phyloP scores from a whole-genome alignment of 2,888 invertebrate genomes.

The Aphrophora alni region DNA sequence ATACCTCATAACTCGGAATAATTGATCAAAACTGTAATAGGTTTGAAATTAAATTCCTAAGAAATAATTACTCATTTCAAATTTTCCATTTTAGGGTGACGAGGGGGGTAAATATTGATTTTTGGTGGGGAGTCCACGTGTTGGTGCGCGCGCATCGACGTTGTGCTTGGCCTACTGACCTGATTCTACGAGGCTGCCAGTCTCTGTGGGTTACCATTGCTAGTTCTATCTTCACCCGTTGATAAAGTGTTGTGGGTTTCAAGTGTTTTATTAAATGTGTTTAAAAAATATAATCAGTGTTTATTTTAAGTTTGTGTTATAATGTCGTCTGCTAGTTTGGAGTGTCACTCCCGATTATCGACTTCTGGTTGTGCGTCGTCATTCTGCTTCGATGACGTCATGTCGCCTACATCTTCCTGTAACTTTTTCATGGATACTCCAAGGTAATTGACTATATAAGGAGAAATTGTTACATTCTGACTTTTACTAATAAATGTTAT shows the following conservation, averaged over 20 bases:
- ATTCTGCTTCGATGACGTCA: not conserved
- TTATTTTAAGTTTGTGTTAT: not conserved
- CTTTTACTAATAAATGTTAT: no score
- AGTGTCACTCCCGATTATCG: not conserved
- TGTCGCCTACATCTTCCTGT: conserved; percentile 5
- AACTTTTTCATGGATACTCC: conserved; percentile 2
- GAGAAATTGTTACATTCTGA: not conserved
- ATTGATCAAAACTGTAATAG: no score
- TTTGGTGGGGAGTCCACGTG: not conserved
- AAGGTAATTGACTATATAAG: not conserved
- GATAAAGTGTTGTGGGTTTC: not conserved
- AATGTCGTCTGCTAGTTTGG: not conserved
- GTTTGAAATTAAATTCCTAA: no score
- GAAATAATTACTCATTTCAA: not conserved
- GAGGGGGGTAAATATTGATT: not conserved
- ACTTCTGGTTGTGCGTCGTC: not conserved
- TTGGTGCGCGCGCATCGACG: not conserved
- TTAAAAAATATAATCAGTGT: not conserved
- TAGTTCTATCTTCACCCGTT: not conserved
- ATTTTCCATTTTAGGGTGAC: not conserved
- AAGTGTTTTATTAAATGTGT: not conserved
- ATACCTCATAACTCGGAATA: no score
- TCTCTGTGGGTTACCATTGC: not conserved
- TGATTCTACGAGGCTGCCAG: not conserved
- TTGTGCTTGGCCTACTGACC: conserved; percentile 9